Percentiles rank a stretch among this genome's conserved stretches.
These are phyloP conservation scores for Neoascia interrupta DNA, from an alignment of 2,888 invertebrate genomes.

Conservation along the genomic window DNA sequence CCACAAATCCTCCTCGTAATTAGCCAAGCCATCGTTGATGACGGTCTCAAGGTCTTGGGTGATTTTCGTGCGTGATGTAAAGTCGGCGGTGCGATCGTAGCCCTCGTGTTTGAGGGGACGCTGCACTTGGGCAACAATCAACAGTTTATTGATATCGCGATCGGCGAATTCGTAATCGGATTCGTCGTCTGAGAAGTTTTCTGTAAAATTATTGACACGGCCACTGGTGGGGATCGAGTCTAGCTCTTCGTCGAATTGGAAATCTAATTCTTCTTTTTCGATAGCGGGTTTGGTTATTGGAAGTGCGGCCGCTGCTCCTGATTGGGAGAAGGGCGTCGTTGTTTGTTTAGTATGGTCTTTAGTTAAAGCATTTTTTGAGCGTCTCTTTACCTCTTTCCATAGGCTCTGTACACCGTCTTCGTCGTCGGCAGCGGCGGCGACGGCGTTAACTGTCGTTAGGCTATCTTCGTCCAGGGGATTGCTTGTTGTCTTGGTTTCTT, in stretches of 20 bases:
- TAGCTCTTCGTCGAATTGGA: slow-evolving; percentile 98
- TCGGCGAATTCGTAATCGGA: slow-evolving; percentile 95
- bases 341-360: slow-evolving; percentile 79
- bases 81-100: slow-evolving; percentile 94
- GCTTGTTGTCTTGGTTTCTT: slow-evolving; percentile 4
- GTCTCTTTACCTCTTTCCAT: slow-evolving; percentile 83
- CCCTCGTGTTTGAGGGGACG: slow-evolving; percentile 90
- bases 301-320: slow-evolving; percentile 78
- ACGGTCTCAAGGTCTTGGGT: slow-evolving; percentile 96
- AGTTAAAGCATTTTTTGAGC: slow-evolving; percentile 81
- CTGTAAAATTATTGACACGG: slow-evolving; percentile 88
- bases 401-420: slow-evolving; percentile 76
- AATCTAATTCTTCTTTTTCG: slow-evolving; percentile 92
- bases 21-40: slow-evolving; percentile 97
- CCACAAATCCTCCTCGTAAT: slow-evolving; percentile 98
- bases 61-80: slow-evolving; percentile 94
- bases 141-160: slow-evolving; percentile 93
- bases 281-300: slow-evolving; percentile 68
- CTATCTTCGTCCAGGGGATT: slow-evolving; percentile 21
- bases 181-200: slow-evolving; percentile 90
- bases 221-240: slow-evolving; percentile 87
- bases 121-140: slow-evolving; percentile 93
- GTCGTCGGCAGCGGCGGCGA: slow-evolving; percentile 79
- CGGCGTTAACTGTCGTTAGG: slow-evolving; percentile 81
- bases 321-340: slow-evolving; percentile 71